Percentiles rank a stretch among this genome's conserved stretches.
These are phyloP conservation scores for Cyprinodon brontotheroides DNA, from an alignment of 2,113 vertebrate species.

Conservation along the genomic window DNA sequence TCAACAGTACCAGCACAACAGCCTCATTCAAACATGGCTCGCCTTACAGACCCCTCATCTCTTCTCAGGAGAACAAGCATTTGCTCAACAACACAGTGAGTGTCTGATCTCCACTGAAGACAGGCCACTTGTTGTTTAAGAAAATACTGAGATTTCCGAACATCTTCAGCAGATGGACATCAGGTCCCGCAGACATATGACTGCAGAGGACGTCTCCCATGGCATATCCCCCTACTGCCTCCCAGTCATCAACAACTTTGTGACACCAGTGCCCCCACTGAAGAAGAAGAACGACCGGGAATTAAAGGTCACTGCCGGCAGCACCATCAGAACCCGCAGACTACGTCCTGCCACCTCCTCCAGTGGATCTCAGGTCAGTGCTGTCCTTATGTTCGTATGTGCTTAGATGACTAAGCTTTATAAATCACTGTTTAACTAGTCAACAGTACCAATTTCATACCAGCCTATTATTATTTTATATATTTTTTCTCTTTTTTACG, in stretches of 20 bases:
- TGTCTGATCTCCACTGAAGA: background rate
- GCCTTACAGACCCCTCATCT: conserved; percentile 60
- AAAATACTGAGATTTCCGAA: conserved; percentile 10
- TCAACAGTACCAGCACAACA: conserved; percentile 63
- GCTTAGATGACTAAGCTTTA: conserved; percentile 23
- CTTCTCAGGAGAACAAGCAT: conserved; percentile 59
- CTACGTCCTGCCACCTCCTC: conserved; percentile 80
- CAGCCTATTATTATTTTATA: background rate
- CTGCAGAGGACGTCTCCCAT: conserved; percentile 52
- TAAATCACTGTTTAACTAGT: background rate
- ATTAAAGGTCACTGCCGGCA: conserved; percentile 36
- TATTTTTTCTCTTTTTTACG: background rate
- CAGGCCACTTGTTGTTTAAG: background rate
- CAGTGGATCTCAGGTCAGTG: conserved; percentile 65
- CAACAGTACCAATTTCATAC: background rate
- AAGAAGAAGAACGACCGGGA: conserved; percentile 65
- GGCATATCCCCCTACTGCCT: conserved; percentile 81
- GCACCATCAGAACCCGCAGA: conserved; percentile 70
- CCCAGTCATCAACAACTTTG: conserved; percentile 79
- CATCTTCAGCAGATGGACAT: conserved; percentile 79
- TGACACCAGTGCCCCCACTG: conserved; percentile 81
- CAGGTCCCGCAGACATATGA: conserved; percentile 62
- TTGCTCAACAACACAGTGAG: conserved; percentile 75
- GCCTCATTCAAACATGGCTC: conserved; percentile 69
- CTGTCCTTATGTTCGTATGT: conserved; percentile 56